Evolutionary conservation across 2,113 vertebrate genomes (phyloP).

Genomic region (Anolis sagrei): DNA sequence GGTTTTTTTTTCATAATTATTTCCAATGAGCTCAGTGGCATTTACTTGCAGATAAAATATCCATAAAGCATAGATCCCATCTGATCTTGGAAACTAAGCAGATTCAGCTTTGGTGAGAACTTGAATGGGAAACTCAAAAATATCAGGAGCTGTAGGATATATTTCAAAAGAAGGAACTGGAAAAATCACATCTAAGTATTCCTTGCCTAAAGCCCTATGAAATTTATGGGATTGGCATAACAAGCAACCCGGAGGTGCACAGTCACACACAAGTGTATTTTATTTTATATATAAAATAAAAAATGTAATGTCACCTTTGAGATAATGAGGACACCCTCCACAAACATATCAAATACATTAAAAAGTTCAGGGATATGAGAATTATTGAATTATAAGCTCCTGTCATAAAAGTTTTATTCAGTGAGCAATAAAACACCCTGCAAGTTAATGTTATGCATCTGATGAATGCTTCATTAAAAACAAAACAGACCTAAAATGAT

Average conservation of each 20-base stretch:
- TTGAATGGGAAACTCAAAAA: too few species aligned
- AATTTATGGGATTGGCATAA: too few species aligned
- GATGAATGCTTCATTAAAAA: neutral
- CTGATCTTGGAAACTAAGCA: too few species aligned
- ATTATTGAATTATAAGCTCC: constrained; percentile 29
- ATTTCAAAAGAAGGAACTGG: too few species aligned
- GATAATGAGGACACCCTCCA: neutral
- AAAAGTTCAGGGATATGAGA: constrained; percentile 20
- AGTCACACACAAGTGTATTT: neutral
- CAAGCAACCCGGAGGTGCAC: too few species aligned
- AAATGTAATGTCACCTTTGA: neutral
- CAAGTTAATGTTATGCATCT: neutral
- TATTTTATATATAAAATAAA: too few species aligned
- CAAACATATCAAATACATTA: neutral
- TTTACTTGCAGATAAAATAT: neutral
- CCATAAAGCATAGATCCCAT: too few species aligned
- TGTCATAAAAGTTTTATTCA: neutral
- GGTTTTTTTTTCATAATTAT: neutral
- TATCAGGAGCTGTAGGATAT: too few species aligned
- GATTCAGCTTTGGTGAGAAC: too few species aligned
- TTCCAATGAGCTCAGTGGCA: neutral
- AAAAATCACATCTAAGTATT: too few species aligned
- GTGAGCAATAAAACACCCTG: neutral
- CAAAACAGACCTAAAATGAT: neutral
- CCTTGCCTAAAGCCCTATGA: too few species aligned